Percentiles rank a stretch among this genome's conserved stretches.
phyloP scores from a whole-genome alignment of 2,113 vertebrate species.

The Emydura subglobosa region DNA sequence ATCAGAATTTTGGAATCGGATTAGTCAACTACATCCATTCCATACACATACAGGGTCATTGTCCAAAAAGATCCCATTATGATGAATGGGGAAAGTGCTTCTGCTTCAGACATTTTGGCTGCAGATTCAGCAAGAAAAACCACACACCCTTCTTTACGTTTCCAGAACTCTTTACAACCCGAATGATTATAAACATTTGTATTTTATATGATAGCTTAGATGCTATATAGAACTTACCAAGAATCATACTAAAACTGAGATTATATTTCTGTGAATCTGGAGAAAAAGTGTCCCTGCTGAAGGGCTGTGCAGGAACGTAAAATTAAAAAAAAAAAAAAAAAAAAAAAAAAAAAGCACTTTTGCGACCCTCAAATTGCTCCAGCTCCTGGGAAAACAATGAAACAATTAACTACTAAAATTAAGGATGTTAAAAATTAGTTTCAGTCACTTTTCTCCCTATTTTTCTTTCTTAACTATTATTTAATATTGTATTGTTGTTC shows the following conservation, averaged over 20 bases:
- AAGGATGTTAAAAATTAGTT: not conserved
- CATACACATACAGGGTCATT: not conserved
- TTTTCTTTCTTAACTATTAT: not conserved
- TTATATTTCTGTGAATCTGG: not conserved
- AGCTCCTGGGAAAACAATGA: not conserved
- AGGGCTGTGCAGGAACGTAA: not conserved
- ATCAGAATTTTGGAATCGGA: not conserved
- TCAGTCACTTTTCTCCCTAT: not conserved
- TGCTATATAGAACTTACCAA: not conserved
- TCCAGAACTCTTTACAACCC: not conserved
- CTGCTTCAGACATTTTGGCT: not conserved
- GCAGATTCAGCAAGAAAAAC: not conserved
- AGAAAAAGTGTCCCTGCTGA: not conserved
- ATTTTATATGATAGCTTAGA: not conserved
- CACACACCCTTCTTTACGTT: not conserved
- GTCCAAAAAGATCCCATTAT: not conserved
- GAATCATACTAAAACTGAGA: not conserved
- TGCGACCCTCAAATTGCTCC: not conserved
- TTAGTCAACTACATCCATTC: not conserved
- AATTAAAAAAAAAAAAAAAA: not conserved
- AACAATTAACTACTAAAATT: not conserved
- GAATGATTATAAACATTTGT: not conserved
- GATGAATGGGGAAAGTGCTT: not conserved
- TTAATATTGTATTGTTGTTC: constrained; percentile 14
- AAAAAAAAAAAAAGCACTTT: not conserved